A percentile compares a stretch with the other conserved stretches of the same genome.
Conservation (phyloP, 2,113 vertebrate genomes). For the Nicator chloris region DNA sequence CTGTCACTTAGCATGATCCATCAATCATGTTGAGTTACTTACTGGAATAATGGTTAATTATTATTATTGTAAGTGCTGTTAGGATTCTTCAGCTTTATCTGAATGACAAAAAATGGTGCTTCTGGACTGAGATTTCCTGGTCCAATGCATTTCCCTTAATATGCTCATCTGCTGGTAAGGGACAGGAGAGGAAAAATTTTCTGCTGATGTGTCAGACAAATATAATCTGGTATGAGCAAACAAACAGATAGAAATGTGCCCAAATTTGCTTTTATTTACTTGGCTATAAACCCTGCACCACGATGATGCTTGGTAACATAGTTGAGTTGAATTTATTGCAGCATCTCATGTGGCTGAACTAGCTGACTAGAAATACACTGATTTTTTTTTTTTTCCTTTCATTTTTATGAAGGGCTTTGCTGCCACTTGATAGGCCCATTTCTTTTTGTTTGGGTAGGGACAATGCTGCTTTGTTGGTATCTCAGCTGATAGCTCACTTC, state of each 20-base stretch:
- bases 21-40: slow-evolving; percentile 21
- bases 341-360: not conserved
- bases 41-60: not conserved
- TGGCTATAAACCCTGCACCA: not conserved
- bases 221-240: not conserved
- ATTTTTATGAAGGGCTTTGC: not conserved
- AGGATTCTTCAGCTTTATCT: not conserved
- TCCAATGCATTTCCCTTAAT: not conserved
- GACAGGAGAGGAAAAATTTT: not conserved
- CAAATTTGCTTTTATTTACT: not conserved
- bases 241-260: not conserved
- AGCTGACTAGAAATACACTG: not conserved
- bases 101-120: not conserved
- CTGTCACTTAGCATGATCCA: slow-evolving; percentile 31
- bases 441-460: not conserved
- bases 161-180: not conserved
- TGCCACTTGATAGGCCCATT: not conserved
- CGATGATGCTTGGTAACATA: not conserved
- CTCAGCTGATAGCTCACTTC: not conserved
- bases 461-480: not conserved
- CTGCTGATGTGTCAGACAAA: not conserved
- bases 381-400: not conserved
- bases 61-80: not conserved
- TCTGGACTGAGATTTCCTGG: not conserved
- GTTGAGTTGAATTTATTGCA: not conserved